Evolutionary conservation across 2,888 invertebrate species (phyloP), one percentile per base, ranked within the genome.

Genomic region (Horisme vitalbata): DNA sequence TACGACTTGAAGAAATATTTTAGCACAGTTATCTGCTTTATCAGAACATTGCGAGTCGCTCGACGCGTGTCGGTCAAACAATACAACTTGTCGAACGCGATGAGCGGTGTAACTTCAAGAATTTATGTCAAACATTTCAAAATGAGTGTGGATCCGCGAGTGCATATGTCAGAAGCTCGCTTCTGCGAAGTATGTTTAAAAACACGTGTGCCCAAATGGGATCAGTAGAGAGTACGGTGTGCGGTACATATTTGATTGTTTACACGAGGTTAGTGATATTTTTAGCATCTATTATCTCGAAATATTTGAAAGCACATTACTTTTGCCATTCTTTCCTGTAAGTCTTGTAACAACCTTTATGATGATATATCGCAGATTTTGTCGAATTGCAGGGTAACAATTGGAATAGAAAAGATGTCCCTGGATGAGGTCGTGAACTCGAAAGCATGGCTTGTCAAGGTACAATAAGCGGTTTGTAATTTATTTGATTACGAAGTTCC

Each of bases 351-450:
- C 3, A 23, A 12, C 4, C 11, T 13, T 9, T 3, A 8, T 28
- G 11, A 34, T 15, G n/a, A n/a, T n/a, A n/a, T n/a, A 37, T 27
- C 20, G 31, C 28, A 21, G 15, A 39, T 35, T 44, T 35, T 49
- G 34, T 41, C 23, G 35, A 18, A 71, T 79, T 79, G 67, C 79
- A 80, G 80, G 71, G 71, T 59, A 49, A 43, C 30, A 56, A 56
- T 56, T 55, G 15, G 24, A 21, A 27, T 37, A 37, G 59, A 68
- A 73, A 87, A 85, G 86, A 72, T 80, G 66, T 87, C 87, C 10
- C 59, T 89, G 69, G 88, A 89, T 68, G 88, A 89, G 75, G 82
- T 88, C 68, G 88, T 87, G 67, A 82, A 79, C 75, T 88, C 88
- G 49, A 79, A 85, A 43, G 75, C 83, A 74, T 88, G 88, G 88